Conservation (phyloP, 2,888 invertebrate species). For the Eilema depressum region DNA sequence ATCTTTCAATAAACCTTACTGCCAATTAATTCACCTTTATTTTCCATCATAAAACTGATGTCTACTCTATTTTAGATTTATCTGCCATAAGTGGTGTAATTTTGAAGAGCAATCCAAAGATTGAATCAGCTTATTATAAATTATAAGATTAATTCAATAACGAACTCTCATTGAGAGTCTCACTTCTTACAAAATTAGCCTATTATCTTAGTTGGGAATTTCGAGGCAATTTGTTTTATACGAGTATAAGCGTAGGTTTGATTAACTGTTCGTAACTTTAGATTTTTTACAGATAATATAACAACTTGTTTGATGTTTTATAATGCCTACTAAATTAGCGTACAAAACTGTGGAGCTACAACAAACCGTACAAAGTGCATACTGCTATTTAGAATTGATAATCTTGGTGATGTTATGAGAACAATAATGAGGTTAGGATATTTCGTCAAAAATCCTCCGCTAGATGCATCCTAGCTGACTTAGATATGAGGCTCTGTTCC, state of each 20-base stretch:
- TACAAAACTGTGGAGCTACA: no score
- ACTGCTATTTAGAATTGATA: no score
- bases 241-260: not conserved
- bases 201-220: slow-evolving; percentile 11
- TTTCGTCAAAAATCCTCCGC: no score
- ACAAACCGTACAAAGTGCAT: no score
- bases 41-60: not conserved
- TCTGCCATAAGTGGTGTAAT: slow-evolving; percentile 9
- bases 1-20: no score
- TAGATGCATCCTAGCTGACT: no score
- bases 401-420: no score
- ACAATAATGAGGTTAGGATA: no score
- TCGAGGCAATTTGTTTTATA: not conserved
- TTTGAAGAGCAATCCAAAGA: not conserved
- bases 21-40: not conserved
- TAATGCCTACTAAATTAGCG: no score
- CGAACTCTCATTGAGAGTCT: slow-evolving; percentile 17
- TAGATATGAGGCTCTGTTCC: no score
- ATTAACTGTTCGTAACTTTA: not conserved
- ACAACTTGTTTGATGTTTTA: not conserved
- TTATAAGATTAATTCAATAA: slow-evolving; percentile 20
- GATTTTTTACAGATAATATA: not conserved
- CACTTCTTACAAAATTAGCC: slow-evolving; percentile 18
- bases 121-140: slow-evolving; percentile 19
- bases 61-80: slow-evolving; percentile 13